Evolutionary conservation across 2,888 invertebrate genomes (phyloP).

Genomic region (Acanthoscelides obtectus): DNA sequence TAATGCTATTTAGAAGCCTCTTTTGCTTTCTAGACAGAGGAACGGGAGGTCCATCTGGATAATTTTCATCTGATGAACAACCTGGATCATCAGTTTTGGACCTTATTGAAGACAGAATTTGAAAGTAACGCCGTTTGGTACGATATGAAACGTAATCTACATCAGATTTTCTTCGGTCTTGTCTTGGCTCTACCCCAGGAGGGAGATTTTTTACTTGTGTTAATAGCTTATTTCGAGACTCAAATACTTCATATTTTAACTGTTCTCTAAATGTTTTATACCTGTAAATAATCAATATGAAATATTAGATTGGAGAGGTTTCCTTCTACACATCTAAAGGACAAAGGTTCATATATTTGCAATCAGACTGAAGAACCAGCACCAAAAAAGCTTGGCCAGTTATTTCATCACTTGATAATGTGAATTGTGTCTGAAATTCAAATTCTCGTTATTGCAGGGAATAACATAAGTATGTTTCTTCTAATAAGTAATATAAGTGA

Average conservation of each 20-base stretch:
- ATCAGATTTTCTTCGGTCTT: constrained; percentile 32
- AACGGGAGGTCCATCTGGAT: constrained; percentile 63
- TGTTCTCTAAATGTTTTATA: constrained; percentile 56
- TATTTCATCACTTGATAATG: no score
- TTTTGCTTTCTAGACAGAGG: constrained; percentile 57
- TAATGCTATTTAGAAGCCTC: constrained; percentile 49
- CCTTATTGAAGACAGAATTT: constrained; percentile 65
- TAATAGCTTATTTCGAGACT: constrained; percentile 68
- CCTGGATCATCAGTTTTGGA: constrained; percentile 65
- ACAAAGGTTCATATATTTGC: no score
- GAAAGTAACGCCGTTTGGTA: constrained; percentile 51
- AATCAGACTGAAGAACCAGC: no score
- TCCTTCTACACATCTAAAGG: no score
- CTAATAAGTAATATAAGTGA: no score
- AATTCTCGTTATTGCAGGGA: no score
- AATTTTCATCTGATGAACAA: constrained; percentile 68
- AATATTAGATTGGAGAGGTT: no score
- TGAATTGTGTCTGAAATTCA: no score
- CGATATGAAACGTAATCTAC: constrained; percentile 44
- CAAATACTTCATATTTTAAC: constrained; percentile 67
- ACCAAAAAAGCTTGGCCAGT: no score
- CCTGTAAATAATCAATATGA: constrained; percentile 32
- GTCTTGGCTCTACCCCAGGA: constrained; percentile 51
- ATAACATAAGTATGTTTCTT: no score
- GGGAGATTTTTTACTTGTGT: constrained; percentile 62